phyloP scores from a whole-genome alignment of 2,888 invertebrate species.

The Hydroisotoma schaefferi region DNA sequence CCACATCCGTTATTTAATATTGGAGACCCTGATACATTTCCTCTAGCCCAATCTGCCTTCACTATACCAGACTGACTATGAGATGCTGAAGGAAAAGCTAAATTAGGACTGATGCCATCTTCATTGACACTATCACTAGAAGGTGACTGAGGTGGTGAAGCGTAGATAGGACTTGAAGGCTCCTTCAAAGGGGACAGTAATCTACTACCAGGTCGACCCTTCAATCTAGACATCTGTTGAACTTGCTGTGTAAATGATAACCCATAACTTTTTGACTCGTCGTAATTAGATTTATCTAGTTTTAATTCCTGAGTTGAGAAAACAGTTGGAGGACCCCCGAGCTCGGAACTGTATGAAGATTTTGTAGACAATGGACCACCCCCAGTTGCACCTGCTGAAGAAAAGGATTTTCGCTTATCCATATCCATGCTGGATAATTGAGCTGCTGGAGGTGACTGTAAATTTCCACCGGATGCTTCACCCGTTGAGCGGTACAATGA shows the following conservation, averaged over 20 bases:
- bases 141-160: slow-evolving; percentile 75
- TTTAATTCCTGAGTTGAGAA: slow-evolving; percentile 24
- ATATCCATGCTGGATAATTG: slow-evolving; percentile 51
- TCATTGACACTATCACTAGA: slow-evolving; percentile 51
- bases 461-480: not conserved
- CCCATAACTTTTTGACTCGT: slow-evolving; percentile 53
- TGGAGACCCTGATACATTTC: slow-evolving; percentile 30
- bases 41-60: slow-evolving; percentile 5
- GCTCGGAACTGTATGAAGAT: slow-evolving; percentile 53
- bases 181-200: slow-evolving; percentile 59
- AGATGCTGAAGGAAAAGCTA: slow-evolving; percentile 33
- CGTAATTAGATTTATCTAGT: not conserved
- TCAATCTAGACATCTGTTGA: slow-evolving; percentile 72
- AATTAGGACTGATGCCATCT: slow-evolving; percentile 45
- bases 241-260: slow-evolving; percentile 90
- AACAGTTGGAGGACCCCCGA: slow-evolving; percentile 25
- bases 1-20: slow-evolving; percentile 42
- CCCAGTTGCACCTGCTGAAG: slow-evolving; percentile 14
- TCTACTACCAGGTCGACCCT: slow-evolving; percentile 61
- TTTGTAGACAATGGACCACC: slow-evolving; percentile 61
- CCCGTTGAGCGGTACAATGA: slow-evolving; percentile 20
- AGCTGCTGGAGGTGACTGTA: not conserved
- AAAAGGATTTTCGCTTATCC: slow-evolving; percentile 40
- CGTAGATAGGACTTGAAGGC: slow-evolving; percentile 71
- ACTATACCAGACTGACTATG: slow-evolving; percentile 15